phyloP scores from a whole-genome alignment of 1,140 invertebrate species.

The Stegodyphus mimosarum region DNA sequence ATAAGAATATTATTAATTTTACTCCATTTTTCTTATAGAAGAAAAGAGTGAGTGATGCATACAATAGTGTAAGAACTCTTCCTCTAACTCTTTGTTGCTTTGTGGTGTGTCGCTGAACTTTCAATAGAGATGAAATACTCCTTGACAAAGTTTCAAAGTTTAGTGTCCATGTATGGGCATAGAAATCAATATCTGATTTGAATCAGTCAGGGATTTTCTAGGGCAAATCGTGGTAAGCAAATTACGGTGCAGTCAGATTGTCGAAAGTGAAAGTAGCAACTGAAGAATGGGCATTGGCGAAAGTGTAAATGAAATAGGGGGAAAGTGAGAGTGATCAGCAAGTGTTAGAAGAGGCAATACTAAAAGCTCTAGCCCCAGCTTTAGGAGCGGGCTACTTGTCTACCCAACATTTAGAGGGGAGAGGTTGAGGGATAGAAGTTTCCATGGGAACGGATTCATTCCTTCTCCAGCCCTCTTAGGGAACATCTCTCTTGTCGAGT shows the following conservation, averaged over 20 bases:
- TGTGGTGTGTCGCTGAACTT: neutral
- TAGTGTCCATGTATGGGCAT: too few relatives aligned
- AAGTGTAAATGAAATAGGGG: neutral
- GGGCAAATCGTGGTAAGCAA: neutral
- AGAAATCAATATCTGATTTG: neutral
- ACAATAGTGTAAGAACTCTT: too few relatives aligned
- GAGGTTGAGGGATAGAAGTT: neutral
- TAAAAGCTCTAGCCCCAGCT: neutral
- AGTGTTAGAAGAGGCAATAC: neutral
- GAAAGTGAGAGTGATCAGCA: neutral
- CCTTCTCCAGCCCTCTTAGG: neutral
- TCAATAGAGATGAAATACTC: neutral
- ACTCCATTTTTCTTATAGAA: too few relatives aligned
- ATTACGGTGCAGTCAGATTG: neutral
- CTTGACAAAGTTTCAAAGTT: neutral
- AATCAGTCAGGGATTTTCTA: neutral
- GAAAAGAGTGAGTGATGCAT: too few relatives aligned
- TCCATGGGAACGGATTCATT: neutral
- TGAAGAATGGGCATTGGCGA: neutral
- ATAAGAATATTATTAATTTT: too few relatives aligned
- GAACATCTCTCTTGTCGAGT: neutral
- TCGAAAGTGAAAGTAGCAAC: neutral
- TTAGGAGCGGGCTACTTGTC: neutral
- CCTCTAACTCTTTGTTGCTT: neutral
- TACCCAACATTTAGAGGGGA: neutral